These are phyloP conservation scores for Pseudanteris insignis DNA, from an alignment of 2,888 invertebrate species.

Conservation along the genomic window DNA sequence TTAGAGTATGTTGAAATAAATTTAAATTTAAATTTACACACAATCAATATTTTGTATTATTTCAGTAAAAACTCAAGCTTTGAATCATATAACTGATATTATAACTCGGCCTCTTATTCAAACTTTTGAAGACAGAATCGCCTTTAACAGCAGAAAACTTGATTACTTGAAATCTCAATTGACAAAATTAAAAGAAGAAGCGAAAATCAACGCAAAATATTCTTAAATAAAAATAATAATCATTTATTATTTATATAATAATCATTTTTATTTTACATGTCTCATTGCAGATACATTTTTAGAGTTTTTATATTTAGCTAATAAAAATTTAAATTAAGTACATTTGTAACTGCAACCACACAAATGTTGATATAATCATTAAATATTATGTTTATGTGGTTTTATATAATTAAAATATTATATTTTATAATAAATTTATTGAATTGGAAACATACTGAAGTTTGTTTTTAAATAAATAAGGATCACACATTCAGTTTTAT, in stretches of 20 bases:
- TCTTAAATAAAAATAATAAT: too few relatives aligned
- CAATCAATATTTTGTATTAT: slow-evolving; percentile 31
- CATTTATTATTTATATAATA: too few relatives aligned
- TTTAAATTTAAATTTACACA: background rate
- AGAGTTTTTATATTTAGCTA: too few relatives aligned
- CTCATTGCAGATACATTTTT: too few relatives aligned
- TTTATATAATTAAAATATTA: too few relatives aligned
- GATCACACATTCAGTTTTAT: slow-evolving; percentile 13
- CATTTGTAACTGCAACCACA: too few relatives aligned
- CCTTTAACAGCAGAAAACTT: slow-evolving; percentile 49
- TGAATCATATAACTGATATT: slow-evolving; percentile 67
- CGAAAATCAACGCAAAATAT: background rate
- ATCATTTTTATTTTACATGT: too few relatives aligned
- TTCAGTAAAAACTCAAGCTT: slow-evolving; percentile 68
- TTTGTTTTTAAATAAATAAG: background rate
- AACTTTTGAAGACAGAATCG: slow-evolving; percentile 59
- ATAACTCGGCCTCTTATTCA: slow-evolving; percentile 63
- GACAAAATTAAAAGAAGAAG: slow-evolving; percentile 9
- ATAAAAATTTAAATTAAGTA: too few relatives aligned
- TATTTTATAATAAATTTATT: too few relatives aligned
- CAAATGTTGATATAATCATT: too few relatives aligned
- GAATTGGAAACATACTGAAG: too few relatives aligned
- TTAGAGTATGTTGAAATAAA: background rate
- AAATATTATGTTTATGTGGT: too few relatives aligned
- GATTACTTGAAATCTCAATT: slow-evolving; percentile 30